phyloP scores from a whole-genome alignment of 1,140 invertebrate genomes.

The Drosophila orena region DNA sequence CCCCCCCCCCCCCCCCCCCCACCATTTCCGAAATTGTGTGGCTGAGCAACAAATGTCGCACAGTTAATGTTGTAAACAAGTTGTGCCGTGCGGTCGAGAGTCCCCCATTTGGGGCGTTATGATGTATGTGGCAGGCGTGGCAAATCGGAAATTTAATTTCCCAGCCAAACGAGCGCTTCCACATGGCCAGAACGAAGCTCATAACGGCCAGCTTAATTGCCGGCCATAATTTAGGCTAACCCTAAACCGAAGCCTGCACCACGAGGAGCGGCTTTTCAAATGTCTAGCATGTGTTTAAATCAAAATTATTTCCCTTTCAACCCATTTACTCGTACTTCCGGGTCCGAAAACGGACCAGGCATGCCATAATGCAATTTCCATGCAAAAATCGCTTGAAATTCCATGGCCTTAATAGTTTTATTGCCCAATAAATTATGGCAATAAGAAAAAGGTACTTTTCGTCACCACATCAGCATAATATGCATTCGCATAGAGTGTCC shows the following conservation, averaged over 20 bases:
- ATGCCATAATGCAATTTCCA: constrained; percentile 10
- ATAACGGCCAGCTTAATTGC: constrained; percentile 79
- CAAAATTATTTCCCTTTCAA: constrained; percentile 33
- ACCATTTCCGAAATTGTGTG: constrained; percentile 4
- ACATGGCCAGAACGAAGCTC: constrained; percentile 45
- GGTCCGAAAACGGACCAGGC: not conserved
- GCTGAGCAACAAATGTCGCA: constrained; percentile 78
- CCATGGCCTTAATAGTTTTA: not conserved
- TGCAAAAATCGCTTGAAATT: not conserved
- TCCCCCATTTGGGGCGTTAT: constrained; percentile 45
- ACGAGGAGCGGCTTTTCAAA: not conserved
- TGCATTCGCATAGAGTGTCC: no score
- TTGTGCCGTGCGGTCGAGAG: constrained; percentile 39
- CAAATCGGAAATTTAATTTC: constrained; percentile 83
- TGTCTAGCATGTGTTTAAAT: constrained; percentile 38
- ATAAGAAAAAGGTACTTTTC: not conserved
- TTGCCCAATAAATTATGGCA: constrained; percentile 7
- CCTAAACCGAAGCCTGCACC: constrained; percentile 7
- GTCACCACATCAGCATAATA: no score
- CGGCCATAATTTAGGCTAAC: constrained; percentile 67
- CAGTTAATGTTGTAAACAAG: constrained; percentile 83
- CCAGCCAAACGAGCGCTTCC: constrained; percentile 51
- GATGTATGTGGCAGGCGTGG: constrained; percentile 75
- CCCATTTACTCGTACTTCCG: constrained; percentile 3
- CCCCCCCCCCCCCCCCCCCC: no score